These are phyloP conservation scores for Cecidostiba fungosa DNA, from an alignment of 2,888 invertebrate genomes.

Conservation along the genomic window DNA sequence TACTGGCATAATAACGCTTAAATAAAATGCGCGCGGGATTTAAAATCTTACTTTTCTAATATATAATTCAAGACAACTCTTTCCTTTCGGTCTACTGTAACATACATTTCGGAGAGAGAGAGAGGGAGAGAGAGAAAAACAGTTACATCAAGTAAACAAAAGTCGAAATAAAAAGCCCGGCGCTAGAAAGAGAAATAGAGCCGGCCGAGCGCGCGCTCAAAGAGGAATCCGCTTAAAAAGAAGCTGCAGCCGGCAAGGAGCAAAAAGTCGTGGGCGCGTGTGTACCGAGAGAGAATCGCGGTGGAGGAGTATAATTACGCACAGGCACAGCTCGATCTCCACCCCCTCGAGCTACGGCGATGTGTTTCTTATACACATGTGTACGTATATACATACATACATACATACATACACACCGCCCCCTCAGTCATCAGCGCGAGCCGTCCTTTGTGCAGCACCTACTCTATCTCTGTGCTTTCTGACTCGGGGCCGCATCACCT, in stretches of 20 bases:
- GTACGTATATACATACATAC: background rate
- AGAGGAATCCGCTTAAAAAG: slow-evolving; percentile 7
- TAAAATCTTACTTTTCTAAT: background rate
- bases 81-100: background rate
- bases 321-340: background rate
- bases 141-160: slow-evolving; percentile 1
- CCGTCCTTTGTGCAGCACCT: slow-evolving; percentile 39
- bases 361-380: background rate
- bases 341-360: background rate
- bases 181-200: background rate
- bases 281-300: slow-evolving; percentile 1
- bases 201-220: background rate
- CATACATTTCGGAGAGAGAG: no score
- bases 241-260: background rate
- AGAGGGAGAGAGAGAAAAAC: background rate
- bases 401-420: background rate
- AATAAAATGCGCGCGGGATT: background rate
- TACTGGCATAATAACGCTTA: background rate
- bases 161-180: background rate
- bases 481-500: slow-evolving; percentile 10
- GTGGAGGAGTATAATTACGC: slow-evolving; percentile 31
- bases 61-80: background rate
- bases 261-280: slow-evolving; percentile 10
- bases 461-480: background rate
- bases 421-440: slow-evolving; percentile 35